Conservation (phyloP, 2,797 vertebrate species). For the Crax fasciolata region DNA sequence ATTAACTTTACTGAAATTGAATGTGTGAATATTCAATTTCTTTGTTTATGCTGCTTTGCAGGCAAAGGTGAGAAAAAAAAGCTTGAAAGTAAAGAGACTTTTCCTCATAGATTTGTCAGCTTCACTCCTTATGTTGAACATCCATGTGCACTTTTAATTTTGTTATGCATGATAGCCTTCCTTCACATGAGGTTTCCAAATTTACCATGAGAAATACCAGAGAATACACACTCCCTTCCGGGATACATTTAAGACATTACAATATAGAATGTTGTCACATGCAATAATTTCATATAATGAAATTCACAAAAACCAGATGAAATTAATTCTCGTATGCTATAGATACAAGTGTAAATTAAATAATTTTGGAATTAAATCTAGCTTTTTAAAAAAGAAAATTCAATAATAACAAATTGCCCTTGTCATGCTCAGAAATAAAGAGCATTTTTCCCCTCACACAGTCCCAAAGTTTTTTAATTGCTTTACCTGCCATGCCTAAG, state of each 20-base stretch:
- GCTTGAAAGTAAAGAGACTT: not conserved
- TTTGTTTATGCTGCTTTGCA: not conserved
- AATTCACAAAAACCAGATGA: conserved; percentile 48
- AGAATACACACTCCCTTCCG: conserved; percentile 27
- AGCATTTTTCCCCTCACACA: not conserved
- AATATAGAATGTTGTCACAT: conserved; percentile 42
- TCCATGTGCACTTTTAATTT: conserved; percentile 5
- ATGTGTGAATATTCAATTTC: fast-evolving
- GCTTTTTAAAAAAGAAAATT: not conserved
- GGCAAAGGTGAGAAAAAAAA: not conserved
- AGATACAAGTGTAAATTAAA: conserved; percentile 4
- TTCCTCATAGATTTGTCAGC: not conserved
- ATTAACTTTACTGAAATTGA: not conserved
- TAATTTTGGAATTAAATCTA: not conserved
- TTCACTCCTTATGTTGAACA: not conserved
- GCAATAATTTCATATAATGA: conserved; percentile 53
- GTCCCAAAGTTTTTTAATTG: not conserved
- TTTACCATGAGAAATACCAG: not conserved
- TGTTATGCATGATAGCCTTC: not conserved
- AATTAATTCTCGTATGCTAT: not conserved
- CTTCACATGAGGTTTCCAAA: conserved; percentile 25
- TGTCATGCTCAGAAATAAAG: not conserved
- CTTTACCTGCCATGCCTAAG: not conserved
- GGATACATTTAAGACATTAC: conserved; percentile 41
- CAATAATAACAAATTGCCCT: not conserved